These are phyloP conservation scores for Polietes domitor DNA, from an alignment of 2,888 invertebrate species.

Conservation along the genomic window DNA sequence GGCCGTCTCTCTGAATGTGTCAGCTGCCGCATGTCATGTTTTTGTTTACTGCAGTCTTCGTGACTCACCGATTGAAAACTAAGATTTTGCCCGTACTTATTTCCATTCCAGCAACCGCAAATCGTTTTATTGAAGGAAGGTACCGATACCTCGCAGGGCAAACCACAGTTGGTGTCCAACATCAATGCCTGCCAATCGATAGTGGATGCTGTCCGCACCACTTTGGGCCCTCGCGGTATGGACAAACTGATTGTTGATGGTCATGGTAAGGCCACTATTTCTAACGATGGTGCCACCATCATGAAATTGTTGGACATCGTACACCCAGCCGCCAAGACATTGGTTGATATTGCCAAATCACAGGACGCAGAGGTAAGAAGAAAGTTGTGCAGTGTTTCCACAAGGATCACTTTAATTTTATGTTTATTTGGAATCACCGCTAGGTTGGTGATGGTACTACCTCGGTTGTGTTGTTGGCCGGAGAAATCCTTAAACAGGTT, in stretches of 20 bases:
- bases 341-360: conserved; percentile 99
- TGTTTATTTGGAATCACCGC: not conserved
- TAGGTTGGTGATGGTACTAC: conserved; percentile 99
- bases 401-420: too few relatives aligned
- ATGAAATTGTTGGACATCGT: conserved; percentile 98
- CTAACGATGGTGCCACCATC: conserved; percentile 99
- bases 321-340: conserved; percentile 98
- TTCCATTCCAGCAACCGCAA: conserved; percentile 92
- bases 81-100: not conserved
- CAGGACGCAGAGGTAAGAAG: conserved; percentile 98
- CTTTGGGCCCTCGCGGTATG: conserved; percentile 99
- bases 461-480: conserved; percentile 96
- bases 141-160: conserved; percentile 97
- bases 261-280: conserved; percentile 96
- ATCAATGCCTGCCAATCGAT: conserved; percentile 98
- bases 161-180: conserved; percentile 96
- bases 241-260: conserved; percentile 98
- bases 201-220: conserved; percentile 97
- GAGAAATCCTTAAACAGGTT: conserved; percentile 96
- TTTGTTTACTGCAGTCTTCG: conserved; percentile 27
- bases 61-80: conserved; percentile 50
- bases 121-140: conserved; percentile 98
- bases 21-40: conserved; percentile 71
- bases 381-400: too few relatives aligned
- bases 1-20: conserved; percentile 38